Evolutionary conservation across 2,888 invertebrate genomes (phyloP), one percentile per base, ranked within the genome.

Genomic region (Cerceris rybyensis): DNA sequence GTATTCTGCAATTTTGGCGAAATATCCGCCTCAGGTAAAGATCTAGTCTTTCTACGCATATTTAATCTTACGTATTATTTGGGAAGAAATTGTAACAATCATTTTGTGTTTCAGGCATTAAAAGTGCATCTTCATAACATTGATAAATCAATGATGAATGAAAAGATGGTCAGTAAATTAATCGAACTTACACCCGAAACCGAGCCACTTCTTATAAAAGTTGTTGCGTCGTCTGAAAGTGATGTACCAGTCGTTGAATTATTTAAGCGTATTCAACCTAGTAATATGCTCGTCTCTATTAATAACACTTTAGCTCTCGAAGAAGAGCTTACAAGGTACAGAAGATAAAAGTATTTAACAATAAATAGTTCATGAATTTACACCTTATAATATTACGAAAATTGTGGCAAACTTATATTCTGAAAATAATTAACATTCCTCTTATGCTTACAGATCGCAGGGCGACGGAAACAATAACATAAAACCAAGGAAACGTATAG

Each of bases 281-380:
- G 94, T 82, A 94, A 94, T 86, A 93, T 94, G 46, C 93, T 96
- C 77, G 95, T 94, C 86, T 96, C 95, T 71, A 94, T 97, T 75
- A 96, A 96, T 91, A 95, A 95, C 87, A 94, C 95, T 13, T 94
- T 97, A 59, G 92, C 94, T 94, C 96, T 68, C 87, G 96, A 96
- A 87, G 93, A 93, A 83, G 94, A 95, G 77, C 90, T 93, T 74
- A 91, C 93, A 82, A 93, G 93, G 82, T 92, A 90, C 93, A 72
- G 1, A 8, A 16, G 13, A 60, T 14, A n/a, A 28, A 72, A 41
- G 16, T 28, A 43, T 16, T 4, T 11, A 58, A 39, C 0, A 6
- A 13, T 16, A 50, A 16, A 39, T n/a, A 55, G 46, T 49, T 5
- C 5, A 2, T 42, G 39, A 14, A 0, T 13, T 28, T 54, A 6